Percentiles rank a stretch among this genome's conserved stretches.
phyloP scores from a whole-genome alignment of 2,888 invertebrate genomes.

The Eurytoma californica region DNA sequence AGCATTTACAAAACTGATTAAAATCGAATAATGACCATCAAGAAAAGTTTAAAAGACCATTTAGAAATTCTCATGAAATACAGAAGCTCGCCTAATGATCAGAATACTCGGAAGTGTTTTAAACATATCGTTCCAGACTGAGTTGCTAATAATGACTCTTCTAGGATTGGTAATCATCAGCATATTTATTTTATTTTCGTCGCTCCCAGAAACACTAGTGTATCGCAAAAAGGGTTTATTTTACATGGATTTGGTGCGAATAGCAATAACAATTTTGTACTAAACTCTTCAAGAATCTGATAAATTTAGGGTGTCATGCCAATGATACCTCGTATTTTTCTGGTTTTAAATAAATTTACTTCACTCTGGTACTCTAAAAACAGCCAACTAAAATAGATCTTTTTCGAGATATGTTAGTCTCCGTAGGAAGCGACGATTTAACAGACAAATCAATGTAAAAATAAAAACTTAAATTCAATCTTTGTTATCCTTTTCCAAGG shows the following conservation, averaged over 20 bases:
- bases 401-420: too few species aligned
- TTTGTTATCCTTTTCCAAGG: conserved; percentile 55
- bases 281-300: too few species aligned
- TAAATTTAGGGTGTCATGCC: too few species aligned
- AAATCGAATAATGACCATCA: conserved; percentile 29
- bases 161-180: conserved; percentile 65
- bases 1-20: conserved; percentile 3
- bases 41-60: conserved; percentile 14
- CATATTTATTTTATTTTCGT: too few species aligned
- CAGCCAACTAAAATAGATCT: not conserved
- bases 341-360: too few species aligned
- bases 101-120: conserved; percentile 60
- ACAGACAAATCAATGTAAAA: too few species aligned
- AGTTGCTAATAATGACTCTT: conserved; percentile 67
- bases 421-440: not conserved
- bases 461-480: not conserved
- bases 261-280: too few species aligned
- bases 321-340: too few species aligned
- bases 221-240: too few species aligned
- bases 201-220: too few species aligned
- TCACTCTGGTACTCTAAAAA: not conserved
- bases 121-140: conserved; percentile 64
- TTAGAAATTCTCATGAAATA: conserved; percentile 10
- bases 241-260: too few species aligned
- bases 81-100: conserved; percentile 59